Base-by-base conservation (phyloP, 2,797 vertebrate genomes). In the Intellagama lesueurii region DNA sequence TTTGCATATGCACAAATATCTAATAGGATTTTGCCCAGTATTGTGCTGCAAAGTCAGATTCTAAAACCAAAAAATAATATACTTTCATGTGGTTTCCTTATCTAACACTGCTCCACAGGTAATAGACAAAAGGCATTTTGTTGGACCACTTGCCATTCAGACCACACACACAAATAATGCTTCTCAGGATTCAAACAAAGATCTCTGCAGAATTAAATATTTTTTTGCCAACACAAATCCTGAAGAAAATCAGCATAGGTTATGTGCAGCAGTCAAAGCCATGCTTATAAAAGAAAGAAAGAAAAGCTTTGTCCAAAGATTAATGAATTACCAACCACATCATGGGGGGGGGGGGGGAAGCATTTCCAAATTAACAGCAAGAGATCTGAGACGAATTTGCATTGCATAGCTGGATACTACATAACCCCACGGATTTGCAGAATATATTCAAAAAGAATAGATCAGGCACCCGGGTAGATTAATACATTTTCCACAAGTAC, bases 341-440 rank as follows among this genome's bases (percentile, higher is more conserved):
- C 52, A 86, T 19, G 47, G 49, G 52, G 84, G 40, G 40, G 47
- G 49, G 52, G 84, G 40, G 40, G 49, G 72, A 90, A 52, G n/a
- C 32, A 69, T 68, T 90, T 86, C 72, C 44, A 86, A 66, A 66
- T 81, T 76, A 76, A 60, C 35, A 35, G 69, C 49, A 72, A 72
- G 82, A 44, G 28, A 75, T 75, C 70, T 66, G 22, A 84, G 66
- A 17, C 17, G 68, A 85, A 85, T 66, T 81, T 80, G 83, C 68
- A 80, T 49, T 47, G 28, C 83, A 64, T 89, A 72, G 49, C 77
- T 80, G 76, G 83, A 64, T 72, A 64, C 44, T 64, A 44, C 52
- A 73, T 7, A 85, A 89, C 28, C 35, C 28, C 35, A 49, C 22
- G 24, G 49, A 89, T 79, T 44, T 85, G 28, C 81, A 85, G 70